A percentile compares a stretch with the other conserved stretches of the same genome.
These are phyloP conservation scores for Hybos culiciformis DNA, from an alignment of 2,888 invertebrate species.

Conservation along the genomic window DNA sequence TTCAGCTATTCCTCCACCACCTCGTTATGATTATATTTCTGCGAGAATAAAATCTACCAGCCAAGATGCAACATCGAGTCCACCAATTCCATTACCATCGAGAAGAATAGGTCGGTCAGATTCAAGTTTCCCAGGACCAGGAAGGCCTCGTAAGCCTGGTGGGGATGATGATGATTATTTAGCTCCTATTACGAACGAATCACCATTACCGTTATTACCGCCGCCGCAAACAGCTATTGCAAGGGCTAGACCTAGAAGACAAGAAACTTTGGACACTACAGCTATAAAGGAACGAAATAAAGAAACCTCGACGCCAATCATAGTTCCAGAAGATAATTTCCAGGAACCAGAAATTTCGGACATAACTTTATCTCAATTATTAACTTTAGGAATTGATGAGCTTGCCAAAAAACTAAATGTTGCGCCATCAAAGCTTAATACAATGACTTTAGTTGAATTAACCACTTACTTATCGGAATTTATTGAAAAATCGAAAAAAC, in stretches of 20 bases:
- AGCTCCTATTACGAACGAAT: slow-evolving; percentile 6
- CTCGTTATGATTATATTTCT: slow-evolving; percentile 28
- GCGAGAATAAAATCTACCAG: slow-evolving; percentile 12
- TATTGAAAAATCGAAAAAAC: slow-evolving; percentile 35
- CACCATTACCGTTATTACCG: slow-evolving; percentile 37
- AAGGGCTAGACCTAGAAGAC: slow-evolving; percentile 24
- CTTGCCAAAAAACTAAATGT: slow-evolving; percentile 62
- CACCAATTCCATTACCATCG: slow-evolving; percentile 48
- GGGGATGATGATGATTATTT: neutral
- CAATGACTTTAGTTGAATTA: slow-evolving; percentile 75
- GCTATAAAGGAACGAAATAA: slow-evolving; percentile 9
- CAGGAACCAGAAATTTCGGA: slow-evolving; percentile 37
- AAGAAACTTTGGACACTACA: slow-evolving; percentile 29
- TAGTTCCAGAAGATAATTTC: slow-evolving; percentile 12
- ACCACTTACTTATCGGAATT: slow-evolving; percentile 62
- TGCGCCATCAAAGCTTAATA: slow-evolving; percentile 62
- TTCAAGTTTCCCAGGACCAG: slow-evolving; percentile 37
- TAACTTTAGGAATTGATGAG: slow-evolving; percentile 69
- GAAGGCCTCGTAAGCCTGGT: slow-evolving; percentile 39
- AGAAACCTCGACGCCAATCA: slow-evolving; percentile 8
- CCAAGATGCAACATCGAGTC: slow-evolving; percentile 28
- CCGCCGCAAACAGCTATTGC: slow-evolving; percentile 36
- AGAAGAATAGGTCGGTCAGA: slow-evolving; percentile 39
- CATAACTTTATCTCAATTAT: slow-evolving; percentile 69
- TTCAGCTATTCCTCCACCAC: slow-evolving; percentile 6